Conservation (phyloP, 2,888 invertebrate genomes). For the Platynereis dumerilii region DNA sequence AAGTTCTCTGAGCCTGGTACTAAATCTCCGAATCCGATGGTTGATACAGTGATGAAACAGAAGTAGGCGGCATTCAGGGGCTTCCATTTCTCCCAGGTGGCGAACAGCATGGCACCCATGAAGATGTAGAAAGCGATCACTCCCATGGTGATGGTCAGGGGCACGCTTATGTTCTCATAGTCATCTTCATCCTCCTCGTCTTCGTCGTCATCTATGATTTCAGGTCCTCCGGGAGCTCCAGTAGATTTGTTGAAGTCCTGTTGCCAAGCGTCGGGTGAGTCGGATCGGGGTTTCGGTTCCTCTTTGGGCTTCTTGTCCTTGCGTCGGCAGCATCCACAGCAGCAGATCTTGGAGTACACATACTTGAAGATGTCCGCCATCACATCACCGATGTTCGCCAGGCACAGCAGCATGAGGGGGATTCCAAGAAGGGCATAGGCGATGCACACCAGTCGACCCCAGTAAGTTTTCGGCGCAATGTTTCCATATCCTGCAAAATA, state of each 20-base stretch:
- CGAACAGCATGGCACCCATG: constrained; percentile 60
- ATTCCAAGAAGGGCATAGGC: constrained; percentile 65
- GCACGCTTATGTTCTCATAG: constrained; percentile 58
- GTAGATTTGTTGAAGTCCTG: constrained; percentile 25
- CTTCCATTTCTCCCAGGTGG: constrained; percentile 61
- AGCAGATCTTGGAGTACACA: constrained; percentile 33
- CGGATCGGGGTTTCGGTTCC: neutral
- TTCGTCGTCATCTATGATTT: constrained; percentile 48
- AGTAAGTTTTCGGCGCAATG: constrained; percentile 61
- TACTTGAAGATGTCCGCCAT: constrained; percentile 60
- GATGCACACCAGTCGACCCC: constrained; percentile 63
- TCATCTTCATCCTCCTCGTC: constrained; percentile 59
- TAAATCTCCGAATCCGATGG: constrained; percentile 62
- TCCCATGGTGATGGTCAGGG: constrained; percentile 60
- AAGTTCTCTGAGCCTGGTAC: constrained; percentile 45
- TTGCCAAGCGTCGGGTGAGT: constrained; percentile 34
- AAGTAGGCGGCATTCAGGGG: constrained; percentile 55
- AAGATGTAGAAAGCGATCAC: constrained; percentile 62
- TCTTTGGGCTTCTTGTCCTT: constrained; percentile 31
- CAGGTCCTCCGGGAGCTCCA: constrained; percentile 36
- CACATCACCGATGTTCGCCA: constrained; percentile 67
- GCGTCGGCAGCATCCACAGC: constrained; percentile 51
- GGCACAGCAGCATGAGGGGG: constrained; percentile 66
- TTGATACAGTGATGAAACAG: constrained; percentile 63
- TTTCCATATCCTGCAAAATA: constrained; percentile 60